These are phyloP conservation scores for Onychostruthus taczanowskii DNA, from an alignment of 2,113 vertebrate genomes.

Conservation along the genomic window DNA sequence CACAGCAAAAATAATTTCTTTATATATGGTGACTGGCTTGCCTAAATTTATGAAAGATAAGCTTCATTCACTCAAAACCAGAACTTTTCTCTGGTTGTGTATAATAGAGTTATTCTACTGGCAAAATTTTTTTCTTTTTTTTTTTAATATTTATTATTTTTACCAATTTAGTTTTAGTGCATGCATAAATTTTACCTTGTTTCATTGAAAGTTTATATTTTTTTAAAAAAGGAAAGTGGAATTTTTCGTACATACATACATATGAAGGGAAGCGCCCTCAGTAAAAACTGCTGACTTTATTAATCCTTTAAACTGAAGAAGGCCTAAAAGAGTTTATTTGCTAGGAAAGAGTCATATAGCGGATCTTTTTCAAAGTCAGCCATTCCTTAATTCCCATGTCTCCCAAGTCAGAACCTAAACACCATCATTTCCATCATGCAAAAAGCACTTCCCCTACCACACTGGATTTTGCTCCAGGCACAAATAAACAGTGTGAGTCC, in stretches of 20 bases:
- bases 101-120: not conserved
- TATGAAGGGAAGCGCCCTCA: not conserved
- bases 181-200: not conserved
- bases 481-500: slow-evolving; percentile 36
- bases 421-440: not conserved
- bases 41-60: not conserved
- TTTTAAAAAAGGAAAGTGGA: not conserved
- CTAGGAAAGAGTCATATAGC: not conserved
- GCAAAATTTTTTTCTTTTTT: not conserved
- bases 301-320: not conserved
- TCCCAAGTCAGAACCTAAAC: not conserved
- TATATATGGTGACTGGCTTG: not conserved
- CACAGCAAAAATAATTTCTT: not conserved
- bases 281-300: not conserved
- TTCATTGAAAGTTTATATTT: not conserved
- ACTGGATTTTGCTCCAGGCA: slow-evolving; percentile 29
- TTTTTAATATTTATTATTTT: not conserved
- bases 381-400: slow-evolving; percentile 19
- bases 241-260: not conserved
- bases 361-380: not conserved
- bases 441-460: not conserved
- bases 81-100: not conserved
- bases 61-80: not conserved
- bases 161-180: not conserved
- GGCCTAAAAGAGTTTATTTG: not conserved